A percentile compares a stretch with the other conserved stretches of the same genome.
Conservation (phyloP, 1,140 invertebrate genomes). For the Portunus trituberculatus region DNA sequence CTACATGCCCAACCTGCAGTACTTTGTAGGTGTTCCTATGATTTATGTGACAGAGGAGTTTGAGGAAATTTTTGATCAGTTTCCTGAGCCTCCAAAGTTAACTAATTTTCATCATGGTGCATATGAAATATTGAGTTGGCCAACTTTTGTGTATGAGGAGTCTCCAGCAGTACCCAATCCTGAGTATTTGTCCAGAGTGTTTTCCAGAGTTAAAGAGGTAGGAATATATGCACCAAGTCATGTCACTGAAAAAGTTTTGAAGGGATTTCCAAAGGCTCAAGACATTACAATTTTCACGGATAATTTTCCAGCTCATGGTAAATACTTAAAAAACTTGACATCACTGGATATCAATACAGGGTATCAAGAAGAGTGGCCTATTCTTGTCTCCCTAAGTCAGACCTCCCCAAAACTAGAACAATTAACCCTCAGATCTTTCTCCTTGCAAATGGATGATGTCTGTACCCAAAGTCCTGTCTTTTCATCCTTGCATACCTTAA, state of each 20-base stretch:
- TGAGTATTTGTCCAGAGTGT: conserved; percentile 62
- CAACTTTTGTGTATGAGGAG: conserved; percentile 63
- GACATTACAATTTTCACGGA: conserved; percentile 68
- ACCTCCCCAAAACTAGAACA: conserved; percentile 61
- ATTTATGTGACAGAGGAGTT: conserved; percentile 69
- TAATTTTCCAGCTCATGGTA: conserved; percentile 67
- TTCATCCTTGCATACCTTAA: conserved; percentile 55
- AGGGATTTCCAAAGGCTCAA: conserved; percentile 61
- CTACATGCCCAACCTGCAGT: conserved; percentile 66
- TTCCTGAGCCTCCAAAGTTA: conserved; percentile 42
- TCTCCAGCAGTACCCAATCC: conserved; percentile 46
- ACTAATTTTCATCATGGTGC: conserved; percentile 67
- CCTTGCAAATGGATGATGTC: conserved; percentile 44
- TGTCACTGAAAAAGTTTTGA: conserved; percentile 61
- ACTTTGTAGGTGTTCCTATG: conserved; percentile 65
- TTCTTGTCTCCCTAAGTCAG: conserved; percentile 55
- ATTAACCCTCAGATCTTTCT: conserved; percentile 66
- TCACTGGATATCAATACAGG: conserved; percentile 64
- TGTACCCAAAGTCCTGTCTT: conserved; percentile 34
- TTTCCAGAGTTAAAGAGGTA: conserved; percentile 56
- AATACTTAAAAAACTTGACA: conserved; percentile 66
- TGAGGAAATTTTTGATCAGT: conserved; percentile 56
- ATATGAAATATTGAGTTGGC: conserved; percentile 51
- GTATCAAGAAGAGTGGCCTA: conserved; percentile 68
- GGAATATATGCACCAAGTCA: conserved; percentile 65